A percentile compares a stretch with the other conserved stretches of the same genome.
phyloP scores from a whole-genome alignment of 2,113 vertebrate species.

The Promerops cafer region DNA sequence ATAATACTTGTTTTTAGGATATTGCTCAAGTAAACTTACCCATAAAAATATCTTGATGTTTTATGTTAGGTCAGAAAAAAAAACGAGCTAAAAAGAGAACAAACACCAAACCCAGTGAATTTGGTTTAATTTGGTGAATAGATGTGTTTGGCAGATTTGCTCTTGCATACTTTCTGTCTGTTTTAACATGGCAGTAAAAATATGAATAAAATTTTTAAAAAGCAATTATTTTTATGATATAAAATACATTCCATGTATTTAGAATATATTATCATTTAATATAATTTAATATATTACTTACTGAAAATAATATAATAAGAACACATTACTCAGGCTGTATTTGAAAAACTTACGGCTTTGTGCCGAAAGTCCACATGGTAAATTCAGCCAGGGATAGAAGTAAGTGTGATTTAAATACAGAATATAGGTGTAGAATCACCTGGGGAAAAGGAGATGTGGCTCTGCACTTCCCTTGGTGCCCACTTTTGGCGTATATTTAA shows the following conservation, averaged over 20 bases:
- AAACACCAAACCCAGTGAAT: background rate
- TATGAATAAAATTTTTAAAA: rapidly evolving
- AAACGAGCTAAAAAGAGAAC: background rate
- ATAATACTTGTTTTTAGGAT: background rate
- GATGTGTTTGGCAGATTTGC: background rate
- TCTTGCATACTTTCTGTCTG: background rate
- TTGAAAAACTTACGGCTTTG: background rate
- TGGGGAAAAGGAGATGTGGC: background rate
- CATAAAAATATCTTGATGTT: background rate
- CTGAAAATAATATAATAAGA: background rate
- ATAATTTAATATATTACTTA: background rate
- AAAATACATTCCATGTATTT: background rate
- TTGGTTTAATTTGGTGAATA: background rate
- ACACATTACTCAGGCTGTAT: background rate
- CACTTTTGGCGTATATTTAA: background rate
- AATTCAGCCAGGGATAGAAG: background rate
- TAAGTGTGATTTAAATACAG: background rate
- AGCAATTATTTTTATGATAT: background rate
- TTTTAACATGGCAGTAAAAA: background rate
- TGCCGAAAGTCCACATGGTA: background rate
- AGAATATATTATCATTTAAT: background rate
- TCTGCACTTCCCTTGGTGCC: background rate
- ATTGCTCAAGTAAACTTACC: background rate
- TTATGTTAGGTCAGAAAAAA: background rate
- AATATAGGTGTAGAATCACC: background rate